Evolutionary conservation across 1,140 invertebrate genomes (phyloP).

Genomic region (Tyrophagus putrescentiae): DNA sequence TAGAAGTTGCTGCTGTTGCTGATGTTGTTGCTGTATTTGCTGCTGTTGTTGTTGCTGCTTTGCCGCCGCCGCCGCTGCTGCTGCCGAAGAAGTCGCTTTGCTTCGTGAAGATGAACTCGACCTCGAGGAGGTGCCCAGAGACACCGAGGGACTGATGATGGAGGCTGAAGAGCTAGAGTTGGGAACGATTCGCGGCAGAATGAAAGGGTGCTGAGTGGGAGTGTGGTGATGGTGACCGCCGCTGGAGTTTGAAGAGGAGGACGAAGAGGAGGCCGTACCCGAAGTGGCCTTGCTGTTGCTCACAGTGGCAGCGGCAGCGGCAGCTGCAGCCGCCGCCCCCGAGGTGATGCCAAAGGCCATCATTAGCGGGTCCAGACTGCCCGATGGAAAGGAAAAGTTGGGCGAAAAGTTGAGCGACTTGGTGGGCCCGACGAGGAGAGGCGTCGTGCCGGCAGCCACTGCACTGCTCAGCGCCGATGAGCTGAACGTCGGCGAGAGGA

Average conservation of each 20-base stretch:
- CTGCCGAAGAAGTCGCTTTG: not conserved
- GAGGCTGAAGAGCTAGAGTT: too few relatives aligned
- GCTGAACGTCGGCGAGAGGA: not conserved
- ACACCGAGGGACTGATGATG: too few relatives aligned
- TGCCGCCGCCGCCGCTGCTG: too few relatives aligned
- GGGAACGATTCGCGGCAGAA: constrained; percentile 7
- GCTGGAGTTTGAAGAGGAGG: too few relatives aligned
- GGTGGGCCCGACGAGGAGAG: constrained; percentile 7
- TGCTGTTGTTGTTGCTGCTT: not conserved
- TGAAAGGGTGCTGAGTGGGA: not conserved
- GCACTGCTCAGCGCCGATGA: not conserved
- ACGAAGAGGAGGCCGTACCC: too few relatives aligned
- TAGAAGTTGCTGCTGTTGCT: not conserved
- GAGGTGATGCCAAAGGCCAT: constrained; percentile 14
- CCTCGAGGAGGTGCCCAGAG: too few relatives aligned
- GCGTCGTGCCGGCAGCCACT: not conserved
- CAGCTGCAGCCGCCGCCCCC: not conserved
- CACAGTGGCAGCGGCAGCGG: not conserved
- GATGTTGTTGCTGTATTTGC: not conserved
- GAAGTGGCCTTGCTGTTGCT: not conserved
- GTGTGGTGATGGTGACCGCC: too few relatives aligned
- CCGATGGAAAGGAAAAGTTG: not conserved
- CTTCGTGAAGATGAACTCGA: not conserved
- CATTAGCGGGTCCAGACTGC: not conserved
- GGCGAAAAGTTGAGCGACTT: not conserved